Evolutionary conservation across 1,140 invertebrate species (phyloP), one percentile per base, ranked within the genome.

Genomic region (Procambarus clarkii): DNA sequence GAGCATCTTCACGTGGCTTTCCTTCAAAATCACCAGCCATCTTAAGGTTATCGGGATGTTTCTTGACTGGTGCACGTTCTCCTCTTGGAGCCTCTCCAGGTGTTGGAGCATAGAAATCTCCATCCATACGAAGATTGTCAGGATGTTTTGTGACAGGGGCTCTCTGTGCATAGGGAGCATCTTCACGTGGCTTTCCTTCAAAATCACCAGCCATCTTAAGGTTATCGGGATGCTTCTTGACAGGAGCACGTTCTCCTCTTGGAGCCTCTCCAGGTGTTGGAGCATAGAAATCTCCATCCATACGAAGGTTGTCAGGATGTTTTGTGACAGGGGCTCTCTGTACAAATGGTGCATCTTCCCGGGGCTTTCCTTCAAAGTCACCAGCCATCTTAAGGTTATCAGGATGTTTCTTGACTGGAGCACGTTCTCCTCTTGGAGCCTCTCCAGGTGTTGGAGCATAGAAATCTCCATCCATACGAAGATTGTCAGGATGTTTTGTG

Each of bases 141-240:
- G 84, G 84, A 44, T 86, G 84, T 86, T 86, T 86, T 71, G 94
- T 94, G 24, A 94, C 94, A 69, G 93, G 93, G 34, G 94, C 94
- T 64, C 95, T 93, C 92, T 95, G 95, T 8, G 95, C 94, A 94
- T 45, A 94, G 93, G 94, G 86, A 91, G 93, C 91, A 94, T 95
- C 91, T 95, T 94, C 91, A 95, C 94, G n/a, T 94, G 93, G 81
- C 94, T 93, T 93, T 21, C 93, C 92, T 79, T 92, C 50, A 88
- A 86, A 86, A 71, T 86, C 84, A 77, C 84, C 84, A 50, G 9
- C 46, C 84, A 86, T 86, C 11, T 77, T 76, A 0, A 86, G 71
- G n/a, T 86, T 86, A n/a, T 86, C 84, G 11, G 84, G 84, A 58
- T 86, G 84, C 18, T 86, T 86, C 69, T 74, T 86, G 15, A 77